Evolutionary conservation across 2,888 invertebrate species (phyloP).

Genomic region (Drosophila ezoana): DNA sequence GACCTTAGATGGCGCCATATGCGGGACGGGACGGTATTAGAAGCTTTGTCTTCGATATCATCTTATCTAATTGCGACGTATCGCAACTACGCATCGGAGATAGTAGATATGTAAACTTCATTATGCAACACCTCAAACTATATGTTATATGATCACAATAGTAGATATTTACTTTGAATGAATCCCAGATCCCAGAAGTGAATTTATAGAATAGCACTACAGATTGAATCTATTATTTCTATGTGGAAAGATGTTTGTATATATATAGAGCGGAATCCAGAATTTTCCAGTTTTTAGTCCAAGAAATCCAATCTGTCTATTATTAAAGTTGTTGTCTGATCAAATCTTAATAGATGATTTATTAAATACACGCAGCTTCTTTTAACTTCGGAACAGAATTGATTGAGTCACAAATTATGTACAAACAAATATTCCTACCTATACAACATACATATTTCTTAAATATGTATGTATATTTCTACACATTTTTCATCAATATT

Average conservation of each 20-base stretch:
- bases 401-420: slow-evolving; percentile 5
- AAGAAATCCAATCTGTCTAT: no score
- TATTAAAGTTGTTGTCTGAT: no score
- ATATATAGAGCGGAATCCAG: no score
- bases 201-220: no score
- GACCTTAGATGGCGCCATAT: slow-evolving; percentile 72
- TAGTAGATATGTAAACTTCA: slow-evolving; percentile 13
- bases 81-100: slow-evolving; percentile 40
- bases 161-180: not conserved
- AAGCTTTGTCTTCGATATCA: slow-evolving; percentile 16
- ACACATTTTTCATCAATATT: slow-evolving; percentile 15
- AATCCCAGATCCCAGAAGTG: no score
- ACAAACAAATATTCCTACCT: slow-evolving; percentile 1
- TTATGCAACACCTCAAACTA: slow-evolving; percentile 20
- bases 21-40: slow-evolving; percentile 20
- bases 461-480: slow-evolving; percentile 4
- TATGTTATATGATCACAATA: not conserved
- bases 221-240: no score
- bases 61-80: slow-evolving; percentile 49
- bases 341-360: not conserved
- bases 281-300: no score
- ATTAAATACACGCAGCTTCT: not conserved
- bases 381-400: slow-evolving; percentile 1
- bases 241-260: no score
- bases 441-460: not conserved